Evolutionary conservation across 2,888 invertebrate species (phyloP).

Genomic region (Emesis russula): DNA sequence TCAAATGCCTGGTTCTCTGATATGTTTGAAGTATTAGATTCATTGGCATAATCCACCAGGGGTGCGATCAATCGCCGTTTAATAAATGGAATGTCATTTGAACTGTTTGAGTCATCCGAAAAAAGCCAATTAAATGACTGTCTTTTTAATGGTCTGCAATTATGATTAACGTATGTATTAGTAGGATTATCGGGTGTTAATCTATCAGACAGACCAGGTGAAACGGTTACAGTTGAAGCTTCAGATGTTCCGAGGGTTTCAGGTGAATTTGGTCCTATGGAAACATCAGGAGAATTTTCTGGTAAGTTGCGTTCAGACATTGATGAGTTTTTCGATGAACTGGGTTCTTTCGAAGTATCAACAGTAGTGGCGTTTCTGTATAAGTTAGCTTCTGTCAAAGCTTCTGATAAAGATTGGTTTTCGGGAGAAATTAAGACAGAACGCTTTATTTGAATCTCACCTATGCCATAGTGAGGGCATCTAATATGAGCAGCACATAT

Average conservation of each 20-base stretch:
- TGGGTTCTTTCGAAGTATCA: slow-evolving; percentile 10
- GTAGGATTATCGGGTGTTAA: slow-evolving; percentile 20
- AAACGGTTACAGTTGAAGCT: slow-evolving; percentile 29
- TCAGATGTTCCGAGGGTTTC: slow-evolving; percentile 13
- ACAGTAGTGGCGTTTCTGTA: background rate
- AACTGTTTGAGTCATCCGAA: background rate
- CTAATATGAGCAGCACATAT: slow-evolving; percentile 10
- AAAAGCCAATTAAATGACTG: background rate
- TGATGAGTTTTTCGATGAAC: background rate
- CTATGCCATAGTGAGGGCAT: slow-evolving; percentile 8
- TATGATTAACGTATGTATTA: slow-evolving; percentile 1
- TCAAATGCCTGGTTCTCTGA: slow-evolving; percentile 12
- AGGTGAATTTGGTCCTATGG: background rate
- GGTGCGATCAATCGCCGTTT: slow-evolving; percentile 4
- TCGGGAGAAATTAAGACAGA: background rate
- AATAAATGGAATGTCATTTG: too few species aligned
- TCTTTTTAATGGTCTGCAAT: slow-evolving; percentile 12
- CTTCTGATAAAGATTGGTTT: slow-evolving; percentile 1
- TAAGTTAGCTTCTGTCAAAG: slow-evolving; percentile 12
- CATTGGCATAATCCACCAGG: background rate
- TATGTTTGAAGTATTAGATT: background rate
- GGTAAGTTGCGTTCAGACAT: background rate
- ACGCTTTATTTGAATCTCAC: slow-evolving; percentile 7
- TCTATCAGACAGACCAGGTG: slow-evolving; percentile 25
- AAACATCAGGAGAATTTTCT: slow-evolving; percentile 8